phyloP scores from a whole-genome alignment of 2,113 vertebrate species.

The Ciconia stormi region DNA sequence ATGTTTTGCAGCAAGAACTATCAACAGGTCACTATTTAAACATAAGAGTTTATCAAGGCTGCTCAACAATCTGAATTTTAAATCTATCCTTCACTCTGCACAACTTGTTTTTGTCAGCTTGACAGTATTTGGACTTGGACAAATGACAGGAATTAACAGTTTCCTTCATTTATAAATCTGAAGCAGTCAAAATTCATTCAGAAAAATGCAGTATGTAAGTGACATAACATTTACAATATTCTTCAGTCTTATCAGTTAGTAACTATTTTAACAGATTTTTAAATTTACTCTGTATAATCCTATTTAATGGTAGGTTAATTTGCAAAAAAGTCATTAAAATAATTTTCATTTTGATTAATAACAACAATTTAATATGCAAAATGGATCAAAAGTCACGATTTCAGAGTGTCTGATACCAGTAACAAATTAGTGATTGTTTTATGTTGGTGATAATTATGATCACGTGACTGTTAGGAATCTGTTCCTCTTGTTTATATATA shows the following conservation, averaged over 20 bases:
- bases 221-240: neutral
- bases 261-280: neutral
- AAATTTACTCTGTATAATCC: neutral
- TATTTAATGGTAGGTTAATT: neutral
- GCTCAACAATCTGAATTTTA: constrained; percentile 25
- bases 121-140: constrained; percentile 53
- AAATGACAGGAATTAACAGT: constrained; percentile 26
- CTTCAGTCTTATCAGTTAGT: neutral
- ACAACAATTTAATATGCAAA: neutral
- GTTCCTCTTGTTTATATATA: neutral
- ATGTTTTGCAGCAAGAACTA: neutral
- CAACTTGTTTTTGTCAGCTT: constrained; percentile 56
- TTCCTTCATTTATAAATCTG: neutral
- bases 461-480: neutral
- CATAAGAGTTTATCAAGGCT: constrained; percentile 6
- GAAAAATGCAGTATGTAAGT: neutral
- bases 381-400: neutral
- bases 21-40: neutral
- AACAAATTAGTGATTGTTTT: neutral
- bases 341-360: neutral
- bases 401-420: neutral
- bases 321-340: neutral
- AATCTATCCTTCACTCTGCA: neutral
- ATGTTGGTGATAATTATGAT: neutral
- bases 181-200: neutral